These are phyloP conservation scores for Lophius piscatorius DNA, from an alignment of 2,113 vertebrate species.

Conservation along the genomic window DNA sequence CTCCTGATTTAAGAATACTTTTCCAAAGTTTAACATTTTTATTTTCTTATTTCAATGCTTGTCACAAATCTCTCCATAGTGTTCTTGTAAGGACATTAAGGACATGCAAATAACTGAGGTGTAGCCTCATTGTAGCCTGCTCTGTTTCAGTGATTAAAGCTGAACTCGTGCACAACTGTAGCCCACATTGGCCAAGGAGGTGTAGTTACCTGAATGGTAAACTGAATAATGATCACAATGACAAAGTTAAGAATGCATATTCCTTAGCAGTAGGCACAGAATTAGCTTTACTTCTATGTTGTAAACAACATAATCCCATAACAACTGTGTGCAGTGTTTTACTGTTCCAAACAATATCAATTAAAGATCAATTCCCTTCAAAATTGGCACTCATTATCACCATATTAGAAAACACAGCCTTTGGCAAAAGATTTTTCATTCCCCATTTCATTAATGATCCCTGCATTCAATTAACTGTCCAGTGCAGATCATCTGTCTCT, in stretches of 20 bases:
- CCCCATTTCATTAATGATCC: constrained; percentile 10
- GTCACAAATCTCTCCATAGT: constrained; percentile 42
- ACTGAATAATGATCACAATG: constrained; percentile 7
- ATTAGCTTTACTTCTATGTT: constrained; percentile 5
- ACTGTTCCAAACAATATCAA: constrained; percentile 34
- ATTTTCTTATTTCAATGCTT: too few relatives aligned
- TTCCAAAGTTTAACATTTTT: too few relatives aligned
- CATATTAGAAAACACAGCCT: constrained; percentile 19
- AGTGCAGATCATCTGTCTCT: not conserved
- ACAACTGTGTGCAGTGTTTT: not conserved
- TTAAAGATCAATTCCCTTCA: constrained; percentile 22
- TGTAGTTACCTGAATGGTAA: constrained; percentile 21
- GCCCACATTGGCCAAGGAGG: constrained; percentile 23
- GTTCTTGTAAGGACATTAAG: constrained; percentile 51
- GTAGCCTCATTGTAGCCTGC: constrained; percentile 46
- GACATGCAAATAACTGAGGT: constrained; percentile 70
- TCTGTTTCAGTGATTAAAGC: constrained; percentile 50
- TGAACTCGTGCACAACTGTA: constrained; percentile 35
- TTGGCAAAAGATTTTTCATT: constrained; percentile 1
- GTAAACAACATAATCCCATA: constrained; percentile 2
- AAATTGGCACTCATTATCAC: constrained; percentile 27
- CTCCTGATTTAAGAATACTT: constrained; percentile 6
- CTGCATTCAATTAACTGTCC: constrained; percentile 1
- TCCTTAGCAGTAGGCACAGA: not conserved
- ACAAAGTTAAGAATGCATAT: not conserved